Evolutionary conservation across 2,113 vertebrate genomes (phyloP), one percentile per base, ranked within the genome.

Genomic region (Zingel zingel): DNA sequence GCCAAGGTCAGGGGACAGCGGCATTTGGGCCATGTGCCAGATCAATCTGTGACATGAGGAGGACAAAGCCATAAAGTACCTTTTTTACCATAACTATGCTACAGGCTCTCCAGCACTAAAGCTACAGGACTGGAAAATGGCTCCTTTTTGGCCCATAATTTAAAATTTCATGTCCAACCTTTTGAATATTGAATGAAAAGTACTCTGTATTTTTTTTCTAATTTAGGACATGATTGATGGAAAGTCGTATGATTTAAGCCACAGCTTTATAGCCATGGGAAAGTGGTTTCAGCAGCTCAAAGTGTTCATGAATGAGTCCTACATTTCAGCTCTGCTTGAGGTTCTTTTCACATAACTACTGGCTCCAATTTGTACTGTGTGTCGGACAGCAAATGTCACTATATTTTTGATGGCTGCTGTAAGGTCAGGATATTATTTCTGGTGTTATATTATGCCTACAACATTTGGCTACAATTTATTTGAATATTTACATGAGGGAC

Each of bases 61-160:
- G 89, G 85, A 84, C 86, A 53, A 79, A 85, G 79, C 72, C 72
- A 84, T 91, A 81, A 92, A 91, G 81, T 67, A 78, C 56, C 67
- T 87, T 74, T 91, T 91, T 86, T 88, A 83, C 76, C 74, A 89
- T 88, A 87, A 89, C 81, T 91, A 86, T 89, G 85, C 85, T 89
- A 39, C 25, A 80, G 81, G 86, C 87, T 79, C 81, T 78, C 57
- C 33, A 61, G 57, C 77, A 51, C 65, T 82, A 84, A 90, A 87
- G 78, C 72, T 56, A 71, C 82, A 86, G 23, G 48, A 59, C 57
- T 36, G 63, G 27, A 85, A 84, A 90, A 92, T 56, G n/a, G 87
- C 82, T 88, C 84, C 80, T 88, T 76, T 81, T 73, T 77, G 89
- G 74, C 69, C 48, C 61, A 76, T 89, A 39, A 89, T 88, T 88